A percentile compares a stretch with the other conserved stretches of the same genome.
These are phyloP conservation scores for Mobula birostris DNA, from an alignment of 2,113 vertebrate species.

Conservation along the genomic window DNA sequence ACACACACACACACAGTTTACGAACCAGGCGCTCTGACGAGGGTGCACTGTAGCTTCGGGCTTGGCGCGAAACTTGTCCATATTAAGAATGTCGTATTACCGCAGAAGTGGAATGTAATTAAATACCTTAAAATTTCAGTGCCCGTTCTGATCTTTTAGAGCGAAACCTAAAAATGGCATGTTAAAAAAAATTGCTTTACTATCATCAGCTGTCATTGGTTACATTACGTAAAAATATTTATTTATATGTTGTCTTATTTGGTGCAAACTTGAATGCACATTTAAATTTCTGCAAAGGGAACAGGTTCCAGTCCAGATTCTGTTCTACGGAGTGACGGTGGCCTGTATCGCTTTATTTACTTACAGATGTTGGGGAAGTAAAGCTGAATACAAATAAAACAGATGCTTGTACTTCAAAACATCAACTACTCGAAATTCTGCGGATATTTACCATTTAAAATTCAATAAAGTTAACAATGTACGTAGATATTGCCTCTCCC, in stretches of 20 bases:
- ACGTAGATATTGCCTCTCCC: neutral
- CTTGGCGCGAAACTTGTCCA: neutral
- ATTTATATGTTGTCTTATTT: neutral
- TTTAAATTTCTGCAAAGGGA: neutral
- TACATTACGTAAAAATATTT: neutral
- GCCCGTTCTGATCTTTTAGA: too few species aligned
- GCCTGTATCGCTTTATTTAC: neutral
- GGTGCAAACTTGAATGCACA: constrained; percentile 15
- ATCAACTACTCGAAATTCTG: neutral
- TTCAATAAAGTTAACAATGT: neutral
- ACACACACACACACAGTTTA: neutral
- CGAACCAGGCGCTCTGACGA: neutral
- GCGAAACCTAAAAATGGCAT: neutral
- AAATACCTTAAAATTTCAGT: neutral
- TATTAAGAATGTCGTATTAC: neutral
- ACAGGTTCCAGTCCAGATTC: neutral
- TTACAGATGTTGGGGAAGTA: neutral
- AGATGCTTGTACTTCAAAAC: neutral
- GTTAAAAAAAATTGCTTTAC: neutral
- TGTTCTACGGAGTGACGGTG: neutral
- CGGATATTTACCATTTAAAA: neutral
- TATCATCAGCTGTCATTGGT: neutral
- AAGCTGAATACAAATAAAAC: neutral
- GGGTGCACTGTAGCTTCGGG: neutral
- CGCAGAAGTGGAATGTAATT: neutral